phyloP scores from a whole-genome alignment of 2,797 vertebrate species.

The Erpetoichthys calabaricus region DNA sequence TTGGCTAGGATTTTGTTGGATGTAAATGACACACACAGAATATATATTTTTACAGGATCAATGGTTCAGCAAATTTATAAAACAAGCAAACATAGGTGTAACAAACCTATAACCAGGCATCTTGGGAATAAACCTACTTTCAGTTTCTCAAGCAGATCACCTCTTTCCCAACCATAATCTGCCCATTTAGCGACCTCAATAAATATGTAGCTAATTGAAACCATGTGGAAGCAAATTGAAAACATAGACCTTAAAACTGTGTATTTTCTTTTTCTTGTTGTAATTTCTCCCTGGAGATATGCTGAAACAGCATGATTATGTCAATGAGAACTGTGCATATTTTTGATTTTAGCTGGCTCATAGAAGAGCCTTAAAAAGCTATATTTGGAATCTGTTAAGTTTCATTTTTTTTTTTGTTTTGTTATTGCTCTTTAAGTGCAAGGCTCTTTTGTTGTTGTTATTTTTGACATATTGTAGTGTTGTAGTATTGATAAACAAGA shows the following conservation, averaged over 20 bases:
- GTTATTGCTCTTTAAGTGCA: too few relatives aligned
- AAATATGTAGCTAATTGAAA: conserved; percentile 83
- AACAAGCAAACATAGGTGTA: conserved; percentile 31
- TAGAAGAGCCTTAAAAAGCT: too few relatives aligned
- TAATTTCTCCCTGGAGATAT: conserved; percentile 72
- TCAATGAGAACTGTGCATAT: conserved; percentile 50
- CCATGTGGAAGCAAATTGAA: conserved; percentile 78
- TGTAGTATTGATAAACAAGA: too few relatives aligned
- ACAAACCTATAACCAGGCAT: conserved; percentile 42
- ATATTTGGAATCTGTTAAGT: too few relatives aligned
- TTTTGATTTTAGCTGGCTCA: conserved; percentile 34
- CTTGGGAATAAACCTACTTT: conserved; percentile 40
- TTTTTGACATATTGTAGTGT: too few relatives aligned
- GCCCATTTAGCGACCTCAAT: conserved; percentile 70
- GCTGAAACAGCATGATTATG: conserved; percentile 49
- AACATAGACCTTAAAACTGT: conserved; percentile 72
- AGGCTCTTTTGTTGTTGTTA: too few relatives aligned
- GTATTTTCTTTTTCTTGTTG: conserved; percentile 72
- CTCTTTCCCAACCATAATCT: conserved; percentile 48
- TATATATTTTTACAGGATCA: too few relatives aligned
- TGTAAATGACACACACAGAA: too few relatives aligned
- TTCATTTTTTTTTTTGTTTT: too few relatives aligned
- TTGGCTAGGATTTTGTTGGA: too few relatives aligned
- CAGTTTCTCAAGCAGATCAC: conserved; percentile 49
- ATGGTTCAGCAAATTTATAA: not conserved